These are phyloP conservation scores for Psittacus erithacus DNA, from an alignment of 2,113 vertebrate genomes.

Conservation along the genomic window DNA sequence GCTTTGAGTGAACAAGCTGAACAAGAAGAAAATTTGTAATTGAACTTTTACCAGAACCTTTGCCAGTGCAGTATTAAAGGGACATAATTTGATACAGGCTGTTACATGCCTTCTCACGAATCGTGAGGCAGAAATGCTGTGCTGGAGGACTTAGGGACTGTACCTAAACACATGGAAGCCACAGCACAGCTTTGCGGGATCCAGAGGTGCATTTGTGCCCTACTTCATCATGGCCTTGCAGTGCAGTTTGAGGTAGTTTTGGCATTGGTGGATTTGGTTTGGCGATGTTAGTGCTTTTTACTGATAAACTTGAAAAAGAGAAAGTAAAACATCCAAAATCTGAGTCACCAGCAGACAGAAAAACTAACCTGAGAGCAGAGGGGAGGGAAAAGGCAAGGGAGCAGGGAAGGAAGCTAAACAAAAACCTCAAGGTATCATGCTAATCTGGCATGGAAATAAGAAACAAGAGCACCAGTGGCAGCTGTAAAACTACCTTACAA, in stretches of 20 bases:
- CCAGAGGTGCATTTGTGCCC: background rate
- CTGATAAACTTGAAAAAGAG: background rate
- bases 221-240: background rate
- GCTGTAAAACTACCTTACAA: background rate
- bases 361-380: background rate
- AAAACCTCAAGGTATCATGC: background rate
- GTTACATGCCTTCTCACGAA: background rate
- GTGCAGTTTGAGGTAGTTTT: background rate
- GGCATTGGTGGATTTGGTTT: background rate
- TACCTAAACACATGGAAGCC: background rate
- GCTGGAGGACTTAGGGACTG: background rate
- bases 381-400: background rate
- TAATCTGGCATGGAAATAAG: background rate
- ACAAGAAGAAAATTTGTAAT: background rate
- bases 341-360: background rate
- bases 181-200: background rate
- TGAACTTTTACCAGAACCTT: background rate
- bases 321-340: background rate
- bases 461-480: background rate
- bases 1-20: constrained; percentile 4
- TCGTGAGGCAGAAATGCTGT: background rate
- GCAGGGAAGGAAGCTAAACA: background rate
- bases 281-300: background rate
- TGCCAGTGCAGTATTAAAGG: background rate
- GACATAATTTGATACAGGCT: background rate